Evolutionary conservation across 1,140 invertebrate species (phyloP).

Genomic region (Solenopsis invicta): DNA sequence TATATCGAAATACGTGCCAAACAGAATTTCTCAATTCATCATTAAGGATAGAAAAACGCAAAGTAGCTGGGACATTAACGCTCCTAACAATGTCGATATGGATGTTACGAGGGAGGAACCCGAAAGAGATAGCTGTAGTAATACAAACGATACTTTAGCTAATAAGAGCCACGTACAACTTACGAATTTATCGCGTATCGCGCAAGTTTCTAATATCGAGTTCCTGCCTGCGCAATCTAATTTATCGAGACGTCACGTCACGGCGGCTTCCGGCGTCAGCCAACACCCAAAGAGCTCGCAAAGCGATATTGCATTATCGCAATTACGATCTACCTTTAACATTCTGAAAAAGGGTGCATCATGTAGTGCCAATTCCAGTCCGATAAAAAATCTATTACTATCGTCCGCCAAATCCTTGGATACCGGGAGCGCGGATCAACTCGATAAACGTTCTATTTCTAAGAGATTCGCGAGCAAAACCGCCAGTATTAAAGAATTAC

Average conservation of each 20-base stretch:
- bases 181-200: conserved; percentile 3
- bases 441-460: conserved; percentile 38
- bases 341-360: conserved; percentile 47
- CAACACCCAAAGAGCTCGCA: background rate
- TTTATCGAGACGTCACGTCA: background rate
- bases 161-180: conserved; percentile 22
- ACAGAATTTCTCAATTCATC: conserved; percentile 54
- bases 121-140: background rate
- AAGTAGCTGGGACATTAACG: conserved; percentile 54
- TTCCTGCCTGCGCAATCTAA: conserved; percentile 10
- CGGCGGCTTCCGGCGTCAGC: background rate
- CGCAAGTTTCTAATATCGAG: conserved; percentile 36
- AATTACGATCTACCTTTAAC: conserved; percentile 34
- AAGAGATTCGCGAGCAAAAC: conserved; percentile 46
- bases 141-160: conserved; percentile 31
- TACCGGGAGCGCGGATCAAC: conserved; percentile 28
- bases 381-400: conserved; percentile 63
- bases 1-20: conserved; percentile 70
- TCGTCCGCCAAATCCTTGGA: conserved; percentile 64
- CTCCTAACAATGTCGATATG: conserved; percentile 13
- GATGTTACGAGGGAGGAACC: background rate
- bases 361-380: conserved; percentile 72
- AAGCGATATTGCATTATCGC: background rate
- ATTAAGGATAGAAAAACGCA: conserved; percentile 60
- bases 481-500: conserved; percentile 80